phyloP scores from a whole-genome alignment of 2,113 vertebrate species.

The Himantopus leucocephalus region DNA sequence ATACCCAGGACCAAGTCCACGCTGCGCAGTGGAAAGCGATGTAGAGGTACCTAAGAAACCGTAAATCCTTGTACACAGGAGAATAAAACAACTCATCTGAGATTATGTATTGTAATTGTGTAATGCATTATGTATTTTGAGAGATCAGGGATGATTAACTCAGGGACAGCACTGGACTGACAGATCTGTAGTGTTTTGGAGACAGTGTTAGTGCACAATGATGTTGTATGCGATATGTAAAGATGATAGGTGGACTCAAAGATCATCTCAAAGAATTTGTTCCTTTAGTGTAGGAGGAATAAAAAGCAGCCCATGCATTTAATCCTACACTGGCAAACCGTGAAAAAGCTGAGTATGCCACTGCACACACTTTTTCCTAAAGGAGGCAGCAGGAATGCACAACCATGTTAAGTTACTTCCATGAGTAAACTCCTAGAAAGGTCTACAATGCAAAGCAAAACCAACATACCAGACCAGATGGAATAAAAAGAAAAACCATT shows the following conservation, averaged over 20 bases:
- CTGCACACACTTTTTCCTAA: not conserved
- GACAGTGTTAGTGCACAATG: not conserved
- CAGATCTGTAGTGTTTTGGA: not conserved
- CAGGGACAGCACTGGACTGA: not conserved
- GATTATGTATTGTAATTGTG: not conserved
- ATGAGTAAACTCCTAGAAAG: not conserved
- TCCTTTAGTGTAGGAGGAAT: not conserved
- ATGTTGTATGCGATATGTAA: not conserved
- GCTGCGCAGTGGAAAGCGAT: not conserved
- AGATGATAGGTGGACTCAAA: not conserved
- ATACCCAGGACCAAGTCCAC: not conserved
- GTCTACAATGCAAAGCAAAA: not conserved
- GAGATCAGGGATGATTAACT: not conserved
- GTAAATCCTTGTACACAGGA: accelerated
- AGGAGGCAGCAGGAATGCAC: not conserved
- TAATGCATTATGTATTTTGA: not conserved
- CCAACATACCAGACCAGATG: accelerated
- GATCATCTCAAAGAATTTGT: not conserved
- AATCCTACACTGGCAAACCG: not conserved
- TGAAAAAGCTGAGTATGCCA: not conserved
- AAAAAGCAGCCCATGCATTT: not conserved
- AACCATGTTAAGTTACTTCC: not conserved
- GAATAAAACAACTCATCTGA: not conserved
- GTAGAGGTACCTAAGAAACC: not conserved
- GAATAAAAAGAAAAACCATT: not conserved